phyloP scores from a whole-genome alignment of 2,888 invertebrate genomes.

The Cantharis rustica region DNA sequence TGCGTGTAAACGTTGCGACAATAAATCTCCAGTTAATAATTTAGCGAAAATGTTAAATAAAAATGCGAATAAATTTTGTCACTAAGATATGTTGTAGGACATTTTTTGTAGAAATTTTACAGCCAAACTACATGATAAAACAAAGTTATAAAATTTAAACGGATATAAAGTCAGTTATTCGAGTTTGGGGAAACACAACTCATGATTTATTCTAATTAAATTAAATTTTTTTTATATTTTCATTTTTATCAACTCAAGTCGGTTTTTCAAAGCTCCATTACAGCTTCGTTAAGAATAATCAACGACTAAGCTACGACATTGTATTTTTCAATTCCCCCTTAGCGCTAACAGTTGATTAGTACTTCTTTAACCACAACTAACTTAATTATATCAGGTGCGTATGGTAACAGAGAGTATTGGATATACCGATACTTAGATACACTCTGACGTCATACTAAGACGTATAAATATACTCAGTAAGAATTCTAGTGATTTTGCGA shows the following conservation, averaged over 20 bases:
- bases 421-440: too few relatives aligned
- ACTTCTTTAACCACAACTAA: too few relatives aligned
- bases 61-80: slow-evolving; percentile 10
- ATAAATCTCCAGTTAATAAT: slow-evolving; percentile 11
- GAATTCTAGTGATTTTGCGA: too few relatives aligned
- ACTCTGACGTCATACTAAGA: too few relatives aligned
- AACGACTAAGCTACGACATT: too few relatives aligned
- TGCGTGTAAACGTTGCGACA: slow-evolving; percentile 8
- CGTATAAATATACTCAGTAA: too few relatives aligned
- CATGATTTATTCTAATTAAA: slow-evolving; percentile 10
- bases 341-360: too few relatives aligned
- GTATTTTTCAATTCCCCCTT: too few relatives aligned
- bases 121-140: slow-evolving; percentile 2
- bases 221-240: slow-evolving; percentile 4
- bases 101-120: slow-evolving; percentile 8
- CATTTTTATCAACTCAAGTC: not conserved
- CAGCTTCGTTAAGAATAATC: too few relatives aligned
- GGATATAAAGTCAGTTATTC: not conserved
- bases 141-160: slow-evolving; percentile 8
- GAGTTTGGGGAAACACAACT: not conserved
- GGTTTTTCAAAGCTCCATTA: too few relatives aligned
- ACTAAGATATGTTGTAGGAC: slow-evolving; percentile 6
- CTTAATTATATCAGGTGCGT: too few relatives aligned
- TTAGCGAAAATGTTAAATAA: slow-evolving; percentile 3
- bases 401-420: too few relatives aligned